phyloP scores from a whole-genome alignment of 1,140 invertebrate genomes.

The Chionoecetes opilio region DNA sequence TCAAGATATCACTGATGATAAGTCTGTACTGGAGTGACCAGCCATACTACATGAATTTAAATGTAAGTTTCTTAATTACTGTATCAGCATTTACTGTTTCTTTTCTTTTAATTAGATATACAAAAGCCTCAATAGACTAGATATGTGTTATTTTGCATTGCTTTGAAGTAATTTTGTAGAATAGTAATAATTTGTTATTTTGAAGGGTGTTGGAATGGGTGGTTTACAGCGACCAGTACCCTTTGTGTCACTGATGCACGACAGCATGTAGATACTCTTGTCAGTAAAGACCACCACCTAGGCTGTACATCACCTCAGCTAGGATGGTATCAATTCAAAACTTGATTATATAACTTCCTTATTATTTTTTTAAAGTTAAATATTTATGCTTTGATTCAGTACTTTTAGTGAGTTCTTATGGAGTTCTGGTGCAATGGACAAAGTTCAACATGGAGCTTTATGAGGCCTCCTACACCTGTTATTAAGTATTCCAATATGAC shows the following conservation, averaged over 20 bases:
- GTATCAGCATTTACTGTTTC: not conserved
- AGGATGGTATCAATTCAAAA: not conserved
- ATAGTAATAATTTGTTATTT: not conserved
- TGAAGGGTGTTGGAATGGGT: not conserved
- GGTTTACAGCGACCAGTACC: not conserved
- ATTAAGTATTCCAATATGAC: not conserved
- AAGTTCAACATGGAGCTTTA: not conserved
- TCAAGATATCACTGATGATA: not conserved
- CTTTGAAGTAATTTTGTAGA: not conserved
- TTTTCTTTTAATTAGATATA: not conserved
- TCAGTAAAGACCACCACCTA: not conserved
- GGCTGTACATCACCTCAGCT: not conserved
- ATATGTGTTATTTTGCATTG: slow-evolving; percentile 12
- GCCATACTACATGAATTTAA: no score
- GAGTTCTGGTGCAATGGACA: not conserved
- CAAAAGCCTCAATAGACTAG: not conserved
- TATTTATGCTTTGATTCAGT: not conserved
- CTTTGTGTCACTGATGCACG: not conserved
- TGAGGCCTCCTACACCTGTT: not conserved
- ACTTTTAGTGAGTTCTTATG: not conserved
- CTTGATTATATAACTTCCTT: not conserved
- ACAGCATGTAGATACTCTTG: not conserved
- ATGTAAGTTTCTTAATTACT: not conserved
- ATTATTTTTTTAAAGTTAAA: not conserved
- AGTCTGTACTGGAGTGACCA: no score